Base-by-base conservation (phyloP, 2,888 invertebrate genomes). In the Thera obeliscata region DNA sequence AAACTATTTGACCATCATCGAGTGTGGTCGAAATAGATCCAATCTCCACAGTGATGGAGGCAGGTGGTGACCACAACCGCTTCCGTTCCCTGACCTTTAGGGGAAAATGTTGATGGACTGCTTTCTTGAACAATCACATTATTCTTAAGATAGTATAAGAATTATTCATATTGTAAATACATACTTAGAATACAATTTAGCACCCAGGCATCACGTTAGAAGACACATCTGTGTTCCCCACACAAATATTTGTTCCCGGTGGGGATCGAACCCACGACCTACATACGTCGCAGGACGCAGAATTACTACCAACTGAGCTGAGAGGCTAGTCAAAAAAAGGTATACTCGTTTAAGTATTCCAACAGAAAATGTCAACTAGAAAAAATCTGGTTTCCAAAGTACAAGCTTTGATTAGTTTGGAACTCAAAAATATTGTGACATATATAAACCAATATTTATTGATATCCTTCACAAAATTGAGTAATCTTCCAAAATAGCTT, bases 61-160 rank as follows among this genome's bases (percentile, higher is more conserved):
- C 69, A 73, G 72, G 75, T 73, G 71, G 50, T 49, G 55, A 75
- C 75, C 75, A 54, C 75, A 75, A 75, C 75, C 73, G 54, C 74
- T 72, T 75, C 73, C 74, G 67, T 49, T 49, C 54, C 41, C 66
- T 68, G 73, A 73, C 73, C 69, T 69, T 70, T 58, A 9, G 9
- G 38, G 36, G 61, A 62, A 61, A 38, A 66, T 56, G 61, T 56
- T 56, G 56, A 59, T 59, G 55, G 48, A 22, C 54, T 3, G 46
- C 35, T 56, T 41, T 56, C 1, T 9, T 33, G 33, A 56, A 65
- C 55, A 61, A 61, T 61, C 49, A 46, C 56, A 49, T 50, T 56
- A 56, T 61, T 55, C 33, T 61, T 35, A 12, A 54, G 50, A 59
- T 43, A 36, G 7, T 6, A 9, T 8, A 55, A 36, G 55, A 36